Percentiles rank a stretch among this genome's conserved stretches.
Evolutionary conservation across 2,888 invertebrate genomes (phyloP).

Genomic region (Eremobia ochroleuca): DNA sequence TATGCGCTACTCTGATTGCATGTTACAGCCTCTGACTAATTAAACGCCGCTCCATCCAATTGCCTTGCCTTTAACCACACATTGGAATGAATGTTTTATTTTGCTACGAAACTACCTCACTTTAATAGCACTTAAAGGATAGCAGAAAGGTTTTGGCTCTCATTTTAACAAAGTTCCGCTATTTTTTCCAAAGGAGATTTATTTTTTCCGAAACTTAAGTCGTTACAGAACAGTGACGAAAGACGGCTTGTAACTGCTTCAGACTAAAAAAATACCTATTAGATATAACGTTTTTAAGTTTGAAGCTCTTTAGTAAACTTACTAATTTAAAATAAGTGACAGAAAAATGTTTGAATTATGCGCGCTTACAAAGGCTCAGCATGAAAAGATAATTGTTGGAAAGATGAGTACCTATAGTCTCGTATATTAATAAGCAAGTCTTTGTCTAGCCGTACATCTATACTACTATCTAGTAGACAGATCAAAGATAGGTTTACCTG

Average conservation of each 20-base stretch:
- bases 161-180: slow-evolving; percentile 30
- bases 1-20: slow-evolving; percentile 49
- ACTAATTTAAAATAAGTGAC: slow-evolving; percentile 37
- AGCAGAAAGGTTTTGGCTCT: slow-evolving; percentile 38
- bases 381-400: slow-evolving; percentile 18
- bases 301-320: slow-evolving; percentile 32
- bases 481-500: background rate
- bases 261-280: slow-evolving; percentile 31
- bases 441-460: background rate
- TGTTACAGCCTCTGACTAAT: slow-evolving; percentile 48
- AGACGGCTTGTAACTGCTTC: slow-evolving; percentile 26
- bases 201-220: slow-evolving; percentile 44
- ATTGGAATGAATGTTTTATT: slow-evolving; percentile 49
- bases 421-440: slow-evolving; percentile 9
- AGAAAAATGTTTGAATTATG: slow-evolving; percentile 19
- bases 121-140: slow-evolving; percentile 35
- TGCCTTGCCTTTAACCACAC: slow-evolving; percentile 43
- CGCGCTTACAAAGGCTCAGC: background rate
- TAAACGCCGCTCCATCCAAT: slow-evolving; percentile 49
- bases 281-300: slow-evolving; percentile 32
- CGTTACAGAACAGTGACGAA: slow-evolving; percentile 43
- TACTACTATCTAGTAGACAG: background rate
- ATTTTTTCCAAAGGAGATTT: slow-evolving; percentile 35
- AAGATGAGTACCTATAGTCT: slow-evolving; percentile 16
- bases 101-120: slow-evolving; percentile 24